phyloP scores from a whole-genome alignment of 2,888 invertebrate species.

The Scaptomyza tumidula region DNA sequence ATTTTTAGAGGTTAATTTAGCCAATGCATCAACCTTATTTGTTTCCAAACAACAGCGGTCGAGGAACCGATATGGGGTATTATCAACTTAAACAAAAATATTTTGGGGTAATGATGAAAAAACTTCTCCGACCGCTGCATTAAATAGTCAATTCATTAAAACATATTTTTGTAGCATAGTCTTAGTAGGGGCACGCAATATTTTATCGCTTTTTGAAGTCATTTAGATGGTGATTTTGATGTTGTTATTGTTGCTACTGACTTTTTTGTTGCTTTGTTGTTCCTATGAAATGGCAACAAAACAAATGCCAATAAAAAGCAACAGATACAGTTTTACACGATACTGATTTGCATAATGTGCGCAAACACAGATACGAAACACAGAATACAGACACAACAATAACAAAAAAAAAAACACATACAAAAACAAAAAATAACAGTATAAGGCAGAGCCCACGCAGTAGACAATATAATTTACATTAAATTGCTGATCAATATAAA shows the following conservation, averaged over 20 bases:
- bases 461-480: slow-evolving; percentile 77
- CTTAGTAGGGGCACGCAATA: slow-evolving; percentile 1
- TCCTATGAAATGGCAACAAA: slow-evolving; percentile 58
- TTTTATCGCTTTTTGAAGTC: slow-evolving; percentile 13
- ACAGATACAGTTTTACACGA: slow-evolving; percentile 63
- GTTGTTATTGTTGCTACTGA: slow-evolving; percentile 20
- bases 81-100: too few relatives aligned
- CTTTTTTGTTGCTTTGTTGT: slow-evolving; percentile 11
- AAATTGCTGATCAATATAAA: slow-evolving; percentile 79
- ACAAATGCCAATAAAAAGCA: slow-evolving; percentile 74
- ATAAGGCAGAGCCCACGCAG: slow-evolving; percentile 38
- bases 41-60: too few relatives aligned
- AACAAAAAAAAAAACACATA: slow-evolving; percentile 10
- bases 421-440: slow-evolving; percentile 20
- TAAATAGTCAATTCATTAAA: not conserved
- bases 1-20: too few relatives aligned
- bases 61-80: too few relatives aligned
- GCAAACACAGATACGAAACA: slow-evolving; percentile 26
- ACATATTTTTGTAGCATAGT: slow-evolving; percentile 24
- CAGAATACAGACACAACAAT: slow-evolving; percentile 11
- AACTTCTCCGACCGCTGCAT: too few relatives aligned
- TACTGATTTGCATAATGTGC: slow-evolving; percentile 73
- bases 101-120: too few relatives aligned
- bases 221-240: slow-evolving; percentile 3
- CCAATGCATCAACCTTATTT: too few relatives aligned